Conservation (phyloP, 2,797 vertebrate species). For the Betta splendens region DNA sequence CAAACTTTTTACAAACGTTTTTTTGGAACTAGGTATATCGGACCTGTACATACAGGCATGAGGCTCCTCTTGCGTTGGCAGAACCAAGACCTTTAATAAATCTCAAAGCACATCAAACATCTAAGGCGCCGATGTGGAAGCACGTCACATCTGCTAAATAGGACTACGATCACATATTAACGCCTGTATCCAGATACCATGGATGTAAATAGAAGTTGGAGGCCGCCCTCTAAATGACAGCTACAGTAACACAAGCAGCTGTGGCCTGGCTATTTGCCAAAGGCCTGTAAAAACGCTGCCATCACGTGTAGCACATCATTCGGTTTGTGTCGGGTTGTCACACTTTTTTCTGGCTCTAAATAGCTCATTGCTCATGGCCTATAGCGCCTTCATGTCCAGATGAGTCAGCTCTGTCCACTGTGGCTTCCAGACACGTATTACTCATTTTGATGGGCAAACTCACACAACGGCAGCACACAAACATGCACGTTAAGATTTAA, state of each 20-base stretch:
- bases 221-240: not conserved
- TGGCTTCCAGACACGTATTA: slow-evolving; percentile 36
- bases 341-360: slow-evolving; percentile 22
- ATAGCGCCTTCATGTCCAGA: slow-evolving; percentile 21
- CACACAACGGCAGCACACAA: slow-evolving; percentile 29
- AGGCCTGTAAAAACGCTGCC: not conserved
- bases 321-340: slow-evolving; percentile 1
- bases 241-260: not conserved
- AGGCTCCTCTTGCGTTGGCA: not conserved
- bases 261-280: not conserved
- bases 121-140: not conserved
- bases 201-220: not conserved
- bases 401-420: slow-evolving; percentile 50
- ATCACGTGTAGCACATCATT: slow-evolving; percentile 3
- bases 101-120: not conserved
- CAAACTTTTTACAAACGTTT: not conserved
- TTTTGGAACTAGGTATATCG: not conserved
- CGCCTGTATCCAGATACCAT: too few relatives aligned
- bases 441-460: slow-evolving; percentile 58
- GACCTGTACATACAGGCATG: not conserved
- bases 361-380: slow-evolving; percentile 21
- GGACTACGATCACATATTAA: too few relatives aligned
- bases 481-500: slow-evolving; percentile 9
- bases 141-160: not conserved
- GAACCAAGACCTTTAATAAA: not conserved